These are phyloP conservation scores for Phortica okadai DNA, from an alignment of 2,888 invertebrate species.

Conservation along the genomic window DNA sequence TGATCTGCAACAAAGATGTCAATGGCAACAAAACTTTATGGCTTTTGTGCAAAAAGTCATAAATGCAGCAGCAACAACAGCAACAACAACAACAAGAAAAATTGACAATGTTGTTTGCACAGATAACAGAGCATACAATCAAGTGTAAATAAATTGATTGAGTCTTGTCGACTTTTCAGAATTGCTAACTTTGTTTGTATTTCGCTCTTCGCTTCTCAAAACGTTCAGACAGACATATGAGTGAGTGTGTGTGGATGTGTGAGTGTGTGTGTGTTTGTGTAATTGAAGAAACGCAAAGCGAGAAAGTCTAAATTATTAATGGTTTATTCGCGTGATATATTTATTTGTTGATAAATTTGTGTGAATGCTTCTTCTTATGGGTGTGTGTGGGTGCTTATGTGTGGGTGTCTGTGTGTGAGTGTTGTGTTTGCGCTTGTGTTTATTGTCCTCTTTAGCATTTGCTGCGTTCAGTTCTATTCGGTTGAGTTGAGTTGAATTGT, in stretches of 20 bases:
- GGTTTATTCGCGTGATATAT: conserved; percentile 26
- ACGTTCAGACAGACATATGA: background rate
- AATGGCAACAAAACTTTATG: too few relatives aligned
- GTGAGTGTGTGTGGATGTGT: conserved; percentile 42
- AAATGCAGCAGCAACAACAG: too few relatives aligned
- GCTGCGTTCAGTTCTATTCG: too few relatives aligned
- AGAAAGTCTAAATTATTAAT: conserved; percentile 23
- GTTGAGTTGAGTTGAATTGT: background rate
- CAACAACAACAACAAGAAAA: background rate
- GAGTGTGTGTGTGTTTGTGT: conserved; percentile 35
- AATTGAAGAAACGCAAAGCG: background rate
- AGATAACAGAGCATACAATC: background rate
- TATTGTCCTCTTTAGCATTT: too few relatives aligned
- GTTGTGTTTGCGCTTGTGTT: too few relatives aligned
- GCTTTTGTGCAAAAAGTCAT: too few relatives aligned
- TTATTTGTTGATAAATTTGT: background rate
- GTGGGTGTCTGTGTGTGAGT: conserved; percentile 11
- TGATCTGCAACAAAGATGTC: too few relatives aligned
- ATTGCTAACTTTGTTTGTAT: conserved; percentile 63
- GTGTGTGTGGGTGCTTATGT: conserved; percentile 46
- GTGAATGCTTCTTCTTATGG: background rate
- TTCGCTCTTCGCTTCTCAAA: too few relatives aligned
- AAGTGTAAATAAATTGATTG: background rate
- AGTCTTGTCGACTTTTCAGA: conserved; percentile 32
- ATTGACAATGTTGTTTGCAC: background rate